Evolutionary conservation across 1,140 invertebrate genomes (phyloP).

Genomic region (Drosophila insularis): DNA sequence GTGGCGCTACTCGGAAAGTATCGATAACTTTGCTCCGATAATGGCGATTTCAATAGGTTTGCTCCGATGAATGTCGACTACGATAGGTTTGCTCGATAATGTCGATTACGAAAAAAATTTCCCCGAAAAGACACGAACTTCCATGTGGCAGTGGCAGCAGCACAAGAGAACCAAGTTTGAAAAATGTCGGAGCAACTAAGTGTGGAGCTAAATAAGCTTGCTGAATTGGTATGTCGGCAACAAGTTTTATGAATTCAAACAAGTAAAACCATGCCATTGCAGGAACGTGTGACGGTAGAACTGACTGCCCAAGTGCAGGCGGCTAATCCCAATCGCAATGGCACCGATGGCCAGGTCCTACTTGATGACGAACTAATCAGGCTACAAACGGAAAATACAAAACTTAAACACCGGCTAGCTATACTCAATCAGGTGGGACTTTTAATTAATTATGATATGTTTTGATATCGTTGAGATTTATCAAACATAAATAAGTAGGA

Average conservation of each 20-base stretch:
- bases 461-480: background rate
- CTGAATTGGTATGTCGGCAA: conserved; percentile 2
- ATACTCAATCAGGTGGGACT: conserved; percentile 90
- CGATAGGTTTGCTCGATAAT: no score
- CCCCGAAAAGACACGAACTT: background rate
- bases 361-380: conserved; percentile 83
- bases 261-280: background rate
- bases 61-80: no score
- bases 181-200: conserved; percentile 14
- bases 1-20: background rate
- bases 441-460: conserved; percentile 43
- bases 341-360: conserved; percentile 76
- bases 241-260: background rate
- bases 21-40: no score
- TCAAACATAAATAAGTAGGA: background rate
- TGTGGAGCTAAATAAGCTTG: conserved; percentile 12
- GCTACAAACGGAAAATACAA: conserved; percentile 89
- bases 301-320: conserved; percentile 62
- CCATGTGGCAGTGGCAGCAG: conserved; percentile 13
- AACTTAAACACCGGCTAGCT: conserved; percentile 91
- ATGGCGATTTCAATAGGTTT: no score
- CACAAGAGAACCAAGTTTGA: conserved; percentile 2
- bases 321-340: conserved; percentile 57
- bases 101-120: no score
- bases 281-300: conserved; percentile 45